Evolutionary conservation across 2,113 vertebrate species (phyloP).

Genomic region (Pica pica): DNA sequence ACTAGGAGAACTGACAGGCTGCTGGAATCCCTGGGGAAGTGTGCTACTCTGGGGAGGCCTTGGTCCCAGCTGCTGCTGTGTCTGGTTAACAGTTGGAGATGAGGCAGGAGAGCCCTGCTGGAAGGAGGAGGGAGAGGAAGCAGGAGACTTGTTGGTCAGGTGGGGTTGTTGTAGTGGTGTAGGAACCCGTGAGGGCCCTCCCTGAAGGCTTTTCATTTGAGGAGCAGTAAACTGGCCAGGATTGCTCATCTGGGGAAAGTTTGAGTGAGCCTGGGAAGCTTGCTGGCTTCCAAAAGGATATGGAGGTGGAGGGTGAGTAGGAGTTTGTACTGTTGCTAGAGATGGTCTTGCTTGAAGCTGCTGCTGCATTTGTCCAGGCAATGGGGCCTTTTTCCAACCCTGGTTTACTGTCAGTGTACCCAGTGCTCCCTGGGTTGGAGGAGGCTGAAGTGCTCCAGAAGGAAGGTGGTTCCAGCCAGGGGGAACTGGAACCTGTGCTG

Average conservation of each 20-base stretch:
- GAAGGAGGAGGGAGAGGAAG: slow-evolving; percentile 97
- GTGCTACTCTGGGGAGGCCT: slow-evolving; percentile 81
- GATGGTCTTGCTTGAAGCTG: slow-evolving; percentile 86
- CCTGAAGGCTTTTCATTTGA: slow-evolving; percentile 90
- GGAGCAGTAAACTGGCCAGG: slow-evolving; percentile 90
- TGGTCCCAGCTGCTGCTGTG: slow-evolving; percentile 85
- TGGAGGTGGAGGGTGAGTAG: slow-evolving; percentile 94
- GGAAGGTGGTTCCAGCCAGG: slow-evolving; percentile 95
- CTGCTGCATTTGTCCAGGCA: slow-evolving; percentile 83
- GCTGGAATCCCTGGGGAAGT: slow-evolving; percentile 92
- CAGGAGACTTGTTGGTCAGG: slow-evolving; percentile 94
- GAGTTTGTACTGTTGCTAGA: slow-evolving; percentile 91
- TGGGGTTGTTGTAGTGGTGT: slow-evolving; percentile 88
- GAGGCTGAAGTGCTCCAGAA: slow-evolving; percentile 87
- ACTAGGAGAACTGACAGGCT: slow-evolving; percentile 91
- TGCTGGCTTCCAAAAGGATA: slow-evolving; percentile 98
- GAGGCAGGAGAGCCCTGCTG: slow-evolving; percentile 97
- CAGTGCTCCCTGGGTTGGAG: slow-evolving; percentile 81
- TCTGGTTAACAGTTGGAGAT: slow-evolving; percentile 91
- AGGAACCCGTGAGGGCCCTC: slow-evolving; percentile 83
- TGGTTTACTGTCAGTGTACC: slow-evolving; percentile 74
- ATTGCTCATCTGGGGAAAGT: slow-evolving; percentile 79
- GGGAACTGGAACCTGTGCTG: slow-evolving; percentile 87
- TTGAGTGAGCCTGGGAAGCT: slow-evolving; percentile 86
- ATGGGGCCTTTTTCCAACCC: slow-evolving; percentile 90